Evolutionary conservation across 2,888 invertebrate genomes (phyloP).

Genomic region (Endomychus coccineus): DNA sequence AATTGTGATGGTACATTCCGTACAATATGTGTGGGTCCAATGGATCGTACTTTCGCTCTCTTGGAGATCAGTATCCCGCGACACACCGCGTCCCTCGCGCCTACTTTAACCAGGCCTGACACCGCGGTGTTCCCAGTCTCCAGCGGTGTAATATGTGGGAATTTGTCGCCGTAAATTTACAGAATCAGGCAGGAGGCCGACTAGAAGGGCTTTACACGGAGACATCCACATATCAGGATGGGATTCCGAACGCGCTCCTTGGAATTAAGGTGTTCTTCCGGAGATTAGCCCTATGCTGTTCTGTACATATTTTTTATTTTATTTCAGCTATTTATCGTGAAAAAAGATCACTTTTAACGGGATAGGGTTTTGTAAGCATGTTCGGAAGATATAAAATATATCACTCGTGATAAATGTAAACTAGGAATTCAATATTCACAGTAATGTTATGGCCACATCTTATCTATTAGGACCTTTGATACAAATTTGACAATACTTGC

Average conservation of each 20-base stretch:
- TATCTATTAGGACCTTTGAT: no score
- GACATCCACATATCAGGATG: conserved; percentile 38
- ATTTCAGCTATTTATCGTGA: conserved; percentile 33
- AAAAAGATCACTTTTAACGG: conserved; percentile 26
- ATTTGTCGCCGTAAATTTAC: conserved; percentile 43
- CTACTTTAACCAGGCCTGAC: conserved; percentile 16
- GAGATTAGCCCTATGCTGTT: conserved; percentile 37
- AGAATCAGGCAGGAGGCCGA: conserved; percentile 30
- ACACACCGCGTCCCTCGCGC: conserved; percentile 10
- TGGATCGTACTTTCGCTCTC: conserved; percentile 26
- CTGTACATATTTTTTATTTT: conserved; percentile 36
- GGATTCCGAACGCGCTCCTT: conserved; percentile 32
- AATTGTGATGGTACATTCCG: no score
- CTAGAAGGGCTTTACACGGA: conserved; percentile 28
- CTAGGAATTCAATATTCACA: no score
- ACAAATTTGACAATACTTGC: no score
- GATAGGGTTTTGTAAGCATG: conserved; percentile 30
- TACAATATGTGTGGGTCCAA: no score
- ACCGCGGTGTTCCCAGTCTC: conserved; percentile 23
- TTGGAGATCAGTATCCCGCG: no score
- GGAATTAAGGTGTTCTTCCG: conserved; percentile 41
- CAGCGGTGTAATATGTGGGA: conserved; percentile 39
- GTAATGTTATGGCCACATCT: no score
- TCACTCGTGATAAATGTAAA: no score
- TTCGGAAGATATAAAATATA: no score